phyloP scores from a whole-genome alignment of 1,140 invertebrate species.

The Diorhabda sublineata region DNA sequence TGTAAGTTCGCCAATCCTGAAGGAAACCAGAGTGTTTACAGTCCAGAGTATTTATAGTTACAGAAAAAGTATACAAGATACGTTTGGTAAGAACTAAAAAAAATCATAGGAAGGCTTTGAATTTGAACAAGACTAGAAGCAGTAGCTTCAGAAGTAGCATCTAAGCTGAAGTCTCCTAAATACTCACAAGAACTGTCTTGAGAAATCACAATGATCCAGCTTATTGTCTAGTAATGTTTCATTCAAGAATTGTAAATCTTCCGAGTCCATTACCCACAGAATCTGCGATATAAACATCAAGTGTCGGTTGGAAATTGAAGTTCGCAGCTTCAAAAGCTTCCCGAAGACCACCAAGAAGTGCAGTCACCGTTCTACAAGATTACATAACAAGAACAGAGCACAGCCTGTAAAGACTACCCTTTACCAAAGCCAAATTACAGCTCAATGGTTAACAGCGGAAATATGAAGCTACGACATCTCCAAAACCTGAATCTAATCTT shows the following conservation, averaged over 20 bases:
- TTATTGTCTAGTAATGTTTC: background rate
- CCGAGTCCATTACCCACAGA: too few species aligned
- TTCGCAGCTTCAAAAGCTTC: too few species aligned
- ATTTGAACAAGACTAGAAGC: background rate
- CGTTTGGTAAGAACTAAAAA: background rate
- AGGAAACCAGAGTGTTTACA: background rate
- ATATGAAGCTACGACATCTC: too few species aligned
- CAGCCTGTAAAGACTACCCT: too few species aligned
- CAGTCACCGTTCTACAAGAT: too few species aligned
- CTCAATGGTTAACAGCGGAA: too few species aligned
- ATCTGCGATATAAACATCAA: background rate
- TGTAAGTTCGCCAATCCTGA: background rate
- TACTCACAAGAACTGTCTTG: background rate
- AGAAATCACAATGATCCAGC: background rate
- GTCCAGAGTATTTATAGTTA: background rate
- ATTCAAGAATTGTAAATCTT: background rate
- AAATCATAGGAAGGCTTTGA: background rate
- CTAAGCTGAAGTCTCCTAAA: background rate
- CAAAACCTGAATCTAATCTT: too few species aligned
- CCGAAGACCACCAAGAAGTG: too few species aligned
- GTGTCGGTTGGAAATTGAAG: background rate
- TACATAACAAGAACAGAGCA: too few species aligned
- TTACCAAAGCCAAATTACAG: too few species aligned
- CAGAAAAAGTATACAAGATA: background rate
- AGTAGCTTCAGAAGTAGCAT: background rate